phyloP scores from a whole-genome alignment of 2,113 vertebrate species.

The Trochalopteron elliotii region DNA sequence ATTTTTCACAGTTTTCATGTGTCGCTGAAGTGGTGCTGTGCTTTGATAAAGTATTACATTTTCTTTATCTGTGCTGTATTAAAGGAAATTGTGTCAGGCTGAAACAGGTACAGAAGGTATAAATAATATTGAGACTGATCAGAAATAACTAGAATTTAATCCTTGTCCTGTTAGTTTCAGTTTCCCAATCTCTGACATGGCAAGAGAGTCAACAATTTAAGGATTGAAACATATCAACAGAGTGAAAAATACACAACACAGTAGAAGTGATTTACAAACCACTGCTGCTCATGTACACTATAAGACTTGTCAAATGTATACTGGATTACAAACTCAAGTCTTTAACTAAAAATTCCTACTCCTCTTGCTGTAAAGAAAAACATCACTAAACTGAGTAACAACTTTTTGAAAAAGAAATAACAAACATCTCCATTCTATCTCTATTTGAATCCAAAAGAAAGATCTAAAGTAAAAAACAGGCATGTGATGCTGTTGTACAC shows the following conservation, averaged over 20 bases:
- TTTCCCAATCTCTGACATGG: background rate
- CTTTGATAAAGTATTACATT: background rate
- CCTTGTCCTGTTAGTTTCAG: background rate
- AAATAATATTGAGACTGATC: background rate
- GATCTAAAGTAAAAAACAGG: background rate
- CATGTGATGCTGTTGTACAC: background rate
- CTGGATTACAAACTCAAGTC: background rate
- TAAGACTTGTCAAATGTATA: background rate
- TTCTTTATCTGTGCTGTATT: background rate
- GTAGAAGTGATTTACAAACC: background rate
- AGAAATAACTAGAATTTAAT: background rate
- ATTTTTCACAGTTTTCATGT: background rate
- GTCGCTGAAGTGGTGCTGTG: background rate
- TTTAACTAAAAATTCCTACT: background rate
- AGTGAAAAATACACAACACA: background rate
- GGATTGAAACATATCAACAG: background rate
- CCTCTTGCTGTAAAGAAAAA: background rate
- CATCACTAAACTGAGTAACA: background rate
- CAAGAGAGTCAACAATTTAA: background rate
- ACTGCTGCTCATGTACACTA: background rate
- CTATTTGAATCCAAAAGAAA: background rate
- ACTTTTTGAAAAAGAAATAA: background rate
- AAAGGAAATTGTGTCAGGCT: background rate
- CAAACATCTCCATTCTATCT: background rate
- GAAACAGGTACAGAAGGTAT: background rate